Evolutionary conservation across 2,113 vertebrate genomes (phyloP), one percentile per base, ranked within the genome.

Genomic region (Poeciliopsis occidentalis): DNA sequence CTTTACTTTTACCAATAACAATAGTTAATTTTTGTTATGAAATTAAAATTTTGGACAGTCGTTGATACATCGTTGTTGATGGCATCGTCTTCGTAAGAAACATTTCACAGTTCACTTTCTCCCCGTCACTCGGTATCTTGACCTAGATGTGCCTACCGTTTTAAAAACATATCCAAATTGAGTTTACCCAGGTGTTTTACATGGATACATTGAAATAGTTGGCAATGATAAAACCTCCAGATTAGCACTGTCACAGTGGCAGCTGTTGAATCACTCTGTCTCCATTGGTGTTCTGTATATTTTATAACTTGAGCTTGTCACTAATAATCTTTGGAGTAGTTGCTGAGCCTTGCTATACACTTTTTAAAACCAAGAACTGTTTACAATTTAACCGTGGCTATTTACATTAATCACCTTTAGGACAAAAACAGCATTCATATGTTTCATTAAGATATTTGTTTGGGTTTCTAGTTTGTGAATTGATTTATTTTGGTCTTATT

Each of bases 141-240:
- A 85, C 91, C 92, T 91, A 87, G 89, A 89, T 88, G 92, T 93
- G 92, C 92, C 92, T 93, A 89, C 78, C 85, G 84, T 90, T 91
- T 91, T 57, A 75, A 79, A 92, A 87, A 92, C 91, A 92, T 93
- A 92, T 92, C 90, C 88, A 87, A 84, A 91, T 91, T 92, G 61
- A 71, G 65, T 90, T 57, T 79, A 87, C 69, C 86, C 88, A 92
- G 84, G 85, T 91, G 87, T 82, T 69, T 47, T 73, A 78, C 31
- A 71, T 71, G 57, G 64, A 77, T 66, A 76, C 63, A 68, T 71
- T 69, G 27, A 82, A 78, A 82, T 76, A 71, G 76, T 70, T 66
- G 51, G 62, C 60, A 73, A 82, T 11, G 12, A 69, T 77, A 73
- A 75, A 78, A 69, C 76, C 85, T 87, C 66, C 60, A 77, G 81